These are phyloP conservation scores for Diplazon laetatorius DNA, from an alignment of 2,888 invertebrate genomes.

Conservation along the genomic window DNA sequence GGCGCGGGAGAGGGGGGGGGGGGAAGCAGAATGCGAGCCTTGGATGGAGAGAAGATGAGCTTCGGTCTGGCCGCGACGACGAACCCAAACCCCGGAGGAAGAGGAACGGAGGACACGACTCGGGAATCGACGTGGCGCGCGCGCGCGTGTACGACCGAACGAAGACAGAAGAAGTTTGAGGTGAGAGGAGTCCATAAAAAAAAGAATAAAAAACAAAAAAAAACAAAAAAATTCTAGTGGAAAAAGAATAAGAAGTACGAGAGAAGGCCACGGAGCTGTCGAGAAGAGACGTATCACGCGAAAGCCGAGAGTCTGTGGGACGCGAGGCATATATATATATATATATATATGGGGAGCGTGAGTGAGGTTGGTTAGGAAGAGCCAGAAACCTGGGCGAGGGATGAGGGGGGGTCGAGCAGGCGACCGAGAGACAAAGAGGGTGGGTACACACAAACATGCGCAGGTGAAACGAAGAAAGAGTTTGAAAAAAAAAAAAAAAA, in stretches of 20 bases:
- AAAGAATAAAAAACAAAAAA: background rate
- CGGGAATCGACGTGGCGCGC: slow-evolving; percentile 45
- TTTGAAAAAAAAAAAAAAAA: no score
- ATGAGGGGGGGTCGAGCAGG: no score
- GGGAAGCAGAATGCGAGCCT: slow-evolving; percentile 53
- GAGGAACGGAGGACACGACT: slow-evolving; percentile 17
- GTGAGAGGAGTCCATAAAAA: slow-evolving; percentile 31
- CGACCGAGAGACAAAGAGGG: slow-evolving; percentile 6
- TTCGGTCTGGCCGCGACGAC: slow-evolving; percentile 38
- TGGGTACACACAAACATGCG: no score
- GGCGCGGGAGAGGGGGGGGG: slow-evolving; percentile 36
- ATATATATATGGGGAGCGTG: slow-evolving; percentile 7
- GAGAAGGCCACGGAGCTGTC: slow-evolving; percentile 52
- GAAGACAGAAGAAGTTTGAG: slow-evolving; percentile 7
- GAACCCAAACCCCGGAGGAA: slow-evolving; percentile 23
- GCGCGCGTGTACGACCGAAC: slow-evolving; percentile 49
- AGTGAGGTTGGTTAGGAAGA: slow-evolving; percentile 20
- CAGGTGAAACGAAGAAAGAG: slow-evolving; percentile 29
- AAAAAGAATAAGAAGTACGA: slow-evolving; percentile 20
- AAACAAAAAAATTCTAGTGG: background rate
- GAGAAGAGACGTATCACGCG: slow-evolving; percentile 54
- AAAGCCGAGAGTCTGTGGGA: slow-evolving; percentile 51
- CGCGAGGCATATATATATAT: slow-evolving; percentile 15
- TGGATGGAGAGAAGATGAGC: slow-evolving; percentile 59
- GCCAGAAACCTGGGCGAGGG: slow-evolving; percentile 1